Percentiles rank a stretch among this genome's conserved stretches.
These are phyloP conservation scores for Tringa solitaria DNA, from an alignment of 2,113 vertebrate genomes.

Conservation along the genomic window DNA sequence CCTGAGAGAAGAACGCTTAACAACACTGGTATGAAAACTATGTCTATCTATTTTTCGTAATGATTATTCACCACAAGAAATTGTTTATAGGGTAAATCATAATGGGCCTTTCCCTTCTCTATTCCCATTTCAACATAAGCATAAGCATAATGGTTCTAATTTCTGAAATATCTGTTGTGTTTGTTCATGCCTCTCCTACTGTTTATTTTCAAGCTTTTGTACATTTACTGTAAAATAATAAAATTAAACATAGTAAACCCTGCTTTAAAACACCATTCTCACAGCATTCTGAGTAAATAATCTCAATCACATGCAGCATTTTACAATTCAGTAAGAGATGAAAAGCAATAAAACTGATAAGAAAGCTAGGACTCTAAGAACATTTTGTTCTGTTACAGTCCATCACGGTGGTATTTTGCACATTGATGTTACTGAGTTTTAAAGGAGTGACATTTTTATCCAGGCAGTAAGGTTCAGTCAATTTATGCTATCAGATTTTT, in stretches of 20 bases:
- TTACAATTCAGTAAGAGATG: not conserved
- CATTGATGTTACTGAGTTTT: not conserved
- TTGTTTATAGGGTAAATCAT: not conserved
- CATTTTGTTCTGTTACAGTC: not conserved
- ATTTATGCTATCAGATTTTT: not conserved
- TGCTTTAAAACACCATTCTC: not conserved
- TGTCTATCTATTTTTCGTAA: slow-evolving; percentile 20
- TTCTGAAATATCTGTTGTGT: not conserved
- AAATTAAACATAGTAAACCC: not conserved
- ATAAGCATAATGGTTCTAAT: not conserved
- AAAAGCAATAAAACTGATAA: slow-evolving; percentile 24
- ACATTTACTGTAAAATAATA: not conserved
- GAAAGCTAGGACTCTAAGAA: not conserved
- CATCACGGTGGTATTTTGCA: not conserved
- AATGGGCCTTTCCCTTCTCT: not conserved
- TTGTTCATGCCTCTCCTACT: not conserved
- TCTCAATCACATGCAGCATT: not conserved
- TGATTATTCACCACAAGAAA: slow-evolving; percentile 13
- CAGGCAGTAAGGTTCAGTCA: not conserved
- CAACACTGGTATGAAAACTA: slow-evolving; percentile 37
- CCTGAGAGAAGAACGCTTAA: not conserved
- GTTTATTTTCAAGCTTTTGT: not conserved
- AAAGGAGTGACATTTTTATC: not conserved
- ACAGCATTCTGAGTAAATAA: not conserved
- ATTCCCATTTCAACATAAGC: not conserved